phyloP scores from a whole-genome alignment of 2,113 vertebrate genomes.

The Prolemur simus region DNA sequence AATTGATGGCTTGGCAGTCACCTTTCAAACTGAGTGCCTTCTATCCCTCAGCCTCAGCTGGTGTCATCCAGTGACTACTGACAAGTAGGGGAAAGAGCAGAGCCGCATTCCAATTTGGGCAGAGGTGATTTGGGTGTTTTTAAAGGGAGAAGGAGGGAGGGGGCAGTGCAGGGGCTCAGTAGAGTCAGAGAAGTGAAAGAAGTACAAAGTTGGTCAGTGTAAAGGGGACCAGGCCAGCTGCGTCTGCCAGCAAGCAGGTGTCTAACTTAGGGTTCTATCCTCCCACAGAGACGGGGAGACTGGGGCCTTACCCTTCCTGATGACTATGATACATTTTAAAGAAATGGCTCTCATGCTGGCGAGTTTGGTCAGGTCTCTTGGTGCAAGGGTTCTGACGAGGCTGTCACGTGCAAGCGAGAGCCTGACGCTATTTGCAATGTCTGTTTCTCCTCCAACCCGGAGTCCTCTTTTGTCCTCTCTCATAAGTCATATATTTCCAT shows the following conservation, averaged over 20 bases:
- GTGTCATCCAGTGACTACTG: not conserved
- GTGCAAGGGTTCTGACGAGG: not conserved
- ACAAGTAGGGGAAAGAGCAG: not conserved
- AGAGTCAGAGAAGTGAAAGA: not conserved
- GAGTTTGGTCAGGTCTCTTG: not conserved
- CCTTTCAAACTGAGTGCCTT: not conserved
- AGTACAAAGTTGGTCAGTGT: not conserved
- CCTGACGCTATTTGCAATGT: not conserved
- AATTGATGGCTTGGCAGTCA: not conserved
- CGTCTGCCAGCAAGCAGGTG: not conserved
- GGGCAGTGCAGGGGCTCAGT: not conserved
- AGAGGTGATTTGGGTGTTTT: not conserved
- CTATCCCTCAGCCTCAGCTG: not conserved
- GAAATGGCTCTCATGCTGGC: not conserved
- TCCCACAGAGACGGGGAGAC: not conserved
- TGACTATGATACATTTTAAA: not conserved
- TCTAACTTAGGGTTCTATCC: not conserved
- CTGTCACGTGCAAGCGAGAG: not conserved
- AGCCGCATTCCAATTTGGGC: not conserved
- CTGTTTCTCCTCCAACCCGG: not conserved
- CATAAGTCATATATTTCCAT: not conserved
- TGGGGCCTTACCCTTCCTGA: not conserved
- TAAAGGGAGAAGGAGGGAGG: not conserved
- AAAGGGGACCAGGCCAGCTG: not conserved
- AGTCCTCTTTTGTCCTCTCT: not conserved